Base-by-base conservation (phyloP, 2,888 invertebrate species). In the Aquatica leii region DNA sequence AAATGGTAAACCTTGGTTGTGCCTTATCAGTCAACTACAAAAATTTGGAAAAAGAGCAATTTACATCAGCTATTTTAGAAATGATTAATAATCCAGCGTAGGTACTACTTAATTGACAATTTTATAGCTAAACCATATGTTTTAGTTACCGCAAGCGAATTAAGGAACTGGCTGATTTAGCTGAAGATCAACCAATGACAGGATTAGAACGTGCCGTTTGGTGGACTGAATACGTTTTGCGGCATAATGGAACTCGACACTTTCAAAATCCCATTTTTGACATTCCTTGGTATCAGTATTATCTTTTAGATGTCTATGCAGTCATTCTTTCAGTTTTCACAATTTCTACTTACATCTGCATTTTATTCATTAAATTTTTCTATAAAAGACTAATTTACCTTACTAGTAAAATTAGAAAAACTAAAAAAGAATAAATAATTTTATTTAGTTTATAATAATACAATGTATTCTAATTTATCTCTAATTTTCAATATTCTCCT, bases 171-270 rank as follows among this genome's bases (percentile, higher is more conserved):
- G 56, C 66, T 4, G 49, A 64, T 12, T 40, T 74, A 6, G 59
- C 72, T 4, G 49, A 61, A 46, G 77, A 77, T 41, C 69, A 73
- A 59, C 74, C 76, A 34, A 69, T 70, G 65, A 61, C 68, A 5
- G 68, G 74, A 4, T 52, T 76, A 12, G 69, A 75, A 17, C 62
- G 70, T 31, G 74, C 75, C 4, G 66, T 75, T 14, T 75, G 75
- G 71, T 76, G 74, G 73, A 73, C 72, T 2, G 76, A 77, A 64
- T 77, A 73, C 56, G 69, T 74, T 12, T 65, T 77, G 2, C 67
- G 74, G 40, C 65, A 75, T 43, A 71, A 67, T 54, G 75, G 73
- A 12, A 71, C 71, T 0, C 63, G 63, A 46, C 71, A 72, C 54
- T 66, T 76, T 2, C 69, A 60, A 43, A 67, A 66, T 48, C 65